Percentiles rank a stretch among this genome's conserved stretches.
phyloP scores from a whole-genome alignment of 2,797 vertebrate species.

The Karalla daura region DNA sequence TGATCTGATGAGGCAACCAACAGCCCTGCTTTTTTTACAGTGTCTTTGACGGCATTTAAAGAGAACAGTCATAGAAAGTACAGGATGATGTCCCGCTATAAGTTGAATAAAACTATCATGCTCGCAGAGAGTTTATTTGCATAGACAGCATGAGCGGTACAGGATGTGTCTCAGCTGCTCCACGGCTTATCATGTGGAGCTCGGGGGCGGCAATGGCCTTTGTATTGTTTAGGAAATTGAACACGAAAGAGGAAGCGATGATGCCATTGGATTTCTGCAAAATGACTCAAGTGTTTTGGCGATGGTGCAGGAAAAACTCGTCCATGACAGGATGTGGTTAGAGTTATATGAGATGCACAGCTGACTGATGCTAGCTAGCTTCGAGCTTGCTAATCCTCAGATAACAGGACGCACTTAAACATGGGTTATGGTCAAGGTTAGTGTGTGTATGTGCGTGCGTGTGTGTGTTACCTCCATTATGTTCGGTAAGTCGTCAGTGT shows the following conservation, averaged over 20 bases:
- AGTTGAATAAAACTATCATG: too few species aligned
- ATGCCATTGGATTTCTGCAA: background rate
- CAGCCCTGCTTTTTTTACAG: too few species aligned
- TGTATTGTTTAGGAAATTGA: background rate
- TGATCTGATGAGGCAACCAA: too few species aligned
- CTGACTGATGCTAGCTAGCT: background rate
- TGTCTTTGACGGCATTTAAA: too few species aligned
- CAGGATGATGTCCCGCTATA: too few species aligned
- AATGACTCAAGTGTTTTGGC: background rate
- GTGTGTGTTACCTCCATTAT: conserved; percentile 85
- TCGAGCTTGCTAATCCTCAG: background rate
- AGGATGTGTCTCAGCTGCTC: too few species aligned
- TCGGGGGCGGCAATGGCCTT: too few species aligned
- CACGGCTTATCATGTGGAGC: too few species aligned
- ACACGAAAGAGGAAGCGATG: background rate
- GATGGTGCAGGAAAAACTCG: background rate
- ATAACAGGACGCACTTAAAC: too few species aligned
- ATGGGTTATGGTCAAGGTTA: background rate
- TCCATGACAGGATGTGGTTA: background rate
- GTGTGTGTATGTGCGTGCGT: conserved; percentile 8
- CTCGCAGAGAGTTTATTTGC: too few species aligned
- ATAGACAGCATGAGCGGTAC: too few species aligned
- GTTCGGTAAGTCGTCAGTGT: conserved; percentile 77
- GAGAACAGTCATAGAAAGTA: too few species aligned
- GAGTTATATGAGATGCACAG: background rate